Evolutionary conservation across 2,797 vertebrate species (phyloP), one percentile per base, ranked within the genome.

Genomic region (Rousettus madagascariensis): DNA sequence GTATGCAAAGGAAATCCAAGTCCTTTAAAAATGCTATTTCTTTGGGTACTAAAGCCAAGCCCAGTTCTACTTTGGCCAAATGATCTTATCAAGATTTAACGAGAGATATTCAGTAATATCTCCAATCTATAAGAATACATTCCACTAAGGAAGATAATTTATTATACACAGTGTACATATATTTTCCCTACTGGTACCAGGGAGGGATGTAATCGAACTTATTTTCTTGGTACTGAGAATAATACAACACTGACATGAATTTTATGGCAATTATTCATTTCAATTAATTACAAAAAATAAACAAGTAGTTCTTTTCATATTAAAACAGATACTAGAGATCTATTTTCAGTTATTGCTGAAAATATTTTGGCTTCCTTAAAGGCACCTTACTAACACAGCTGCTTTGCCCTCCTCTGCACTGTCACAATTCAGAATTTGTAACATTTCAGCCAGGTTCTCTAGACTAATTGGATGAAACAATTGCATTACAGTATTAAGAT

Each of bases 381-480:
- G 36, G 57, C 43, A 89, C 78, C 90, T 82, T 95, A 71, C 72
- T 84, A 86, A 91, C 49, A 90, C 41, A 75, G 57, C 59, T 93
- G 66, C 83, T 68, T 69, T 90, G 78, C 90, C 61, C 57, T 97
- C 75, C 49, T 86, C 20, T 49, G 55, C 0, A 6, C 20, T 91
- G 79, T 91, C 90, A 97, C 92, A 97, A 95, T 95, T 95, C 86
- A 96, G 96, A 97, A 95, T 95, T 97, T 96, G 94, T 92, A 96
- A 97, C 95, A 98, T 97, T 0, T 5, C 96, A 98, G 97, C 96
- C 98, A 98, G 98, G 97, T 96, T 97, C 96, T 94, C 77, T 77
- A 95, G 96, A 96, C 93, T 95, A 96, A 96, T 83, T 96, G 95
- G 92, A 93, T 92, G 92, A 94, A 96, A 97, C 83, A 97, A 93